Evolutionary conservation across 1,140 invertebrate genomes (phyloP).

Genomic region (Leptopilina clavipes): DNA sequence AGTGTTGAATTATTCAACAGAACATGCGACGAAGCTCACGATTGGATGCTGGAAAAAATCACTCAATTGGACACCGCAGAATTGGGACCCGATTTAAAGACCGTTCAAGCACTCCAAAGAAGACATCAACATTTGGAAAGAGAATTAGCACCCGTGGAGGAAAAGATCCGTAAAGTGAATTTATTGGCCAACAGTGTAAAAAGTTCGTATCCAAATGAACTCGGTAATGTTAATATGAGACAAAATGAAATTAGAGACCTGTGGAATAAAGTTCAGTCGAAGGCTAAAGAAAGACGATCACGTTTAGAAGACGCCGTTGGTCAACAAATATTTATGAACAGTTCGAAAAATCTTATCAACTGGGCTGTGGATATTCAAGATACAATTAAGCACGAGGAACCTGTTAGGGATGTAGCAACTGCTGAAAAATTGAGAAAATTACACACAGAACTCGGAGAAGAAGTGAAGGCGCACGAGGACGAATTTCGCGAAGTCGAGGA

Average conservation of each 20-base stretch:
- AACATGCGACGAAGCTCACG: slow-evolving; percentile 93
- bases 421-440: slow-evolving; percentile 93
- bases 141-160: slow-evolving; percentile 91
- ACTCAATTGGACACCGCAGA: slow-evolving; percentile 86
- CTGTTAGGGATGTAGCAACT: slow-evolving; percentile 90
- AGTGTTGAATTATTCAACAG: slow-evolving; percentile 96
- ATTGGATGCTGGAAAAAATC: slow-evolving; percentile 97
- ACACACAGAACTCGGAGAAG: slow-evolving; percentile 92
- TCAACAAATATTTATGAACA: slow-evolving; percentile 94
- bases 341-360: slow-evolving; percentile 84
- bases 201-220: slow-evolving; percentile 92
- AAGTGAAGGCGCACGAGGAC: slow-evolving; percentile 92
- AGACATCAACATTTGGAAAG: slow-evolving; percentile 92
- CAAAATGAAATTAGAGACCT: slow-evolving; percentile 90
- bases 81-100: slow-evolving; percentile 90
- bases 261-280: slow-evolving; percentile 91
- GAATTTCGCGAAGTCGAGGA: slow-evolving; percentile 88
- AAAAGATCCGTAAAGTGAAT: slow-evolving; percentile 85
- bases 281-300: slow-evolving; percentile 86
- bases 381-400: slow-evolving; percentile 87
- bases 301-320: slow-evolving; percentile 94
- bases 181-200: slow-evolving; percentile 89
- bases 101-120: slow-evolving; percentile 91
- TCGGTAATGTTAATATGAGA: slow-evolving; percentile 87
- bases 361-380: slow-evolving; percentile 89